Evolutionary conservation across 2,797 vertebrate species (phyloP), one percentile per base, ranked within the genome.

Genomic region (Acridotheres tristis): DNA sequence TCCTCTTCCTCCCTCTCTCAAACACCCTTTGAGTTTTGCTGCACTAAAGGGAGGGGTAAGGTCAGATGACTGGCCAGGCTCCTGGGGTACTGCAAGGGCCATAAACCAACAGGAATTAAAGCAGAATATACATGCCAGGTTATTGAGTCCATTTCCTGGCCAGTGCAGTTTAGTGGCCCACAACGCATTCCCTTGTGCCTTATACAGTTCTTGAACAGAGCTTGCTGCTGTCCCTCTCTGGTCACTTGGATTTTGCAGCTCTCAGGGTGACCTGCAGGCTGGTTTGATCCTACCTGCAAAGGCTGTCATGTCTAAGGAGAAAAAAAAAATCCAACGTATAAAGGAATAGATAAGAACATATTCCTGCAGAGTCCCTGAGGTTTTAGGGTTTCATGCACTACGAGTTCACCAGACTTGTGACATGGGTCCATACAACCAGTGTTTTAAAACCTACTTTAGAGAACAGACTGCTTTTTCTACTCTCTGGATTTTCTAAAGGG

Each of bases 91-190:
- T 80, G 65, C 90, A 85, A 82, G 30, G 72, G 79, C 89, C 89
- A 81, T 50, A 95, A 93, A 82, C 36, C 84, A 90, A n/a, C 40
- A 89, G 91, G 89, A 91, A 78, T 90, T 85, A 90, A 75, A 92
- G 89, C 32, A 18, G 76, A 48, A 76, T 50, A 8, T 36, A 30
- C 38, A 71, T 18, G 36, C 42, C 53, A 74, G 27, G 32, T 73
- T 88, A 42, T 16, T 4, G 3, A 96, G 61, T 14, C 53, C 59
- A 11, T 91, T 59, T 50, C 79, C 73, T 17, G 4, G n/a, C 81
- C 54, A 38, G 50, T 0, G 4, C 42, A 54, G 42, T 68, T 88
- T 7, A 68, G 78, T 40, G 43, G 58, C 54, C 68, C 85, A 58
- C 1, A 0, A 7, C 62, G 62, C 26, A 7, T 29, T 69, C 85